These are phyloP conservation scores for Heliconius hewitsoni DNA, from an alignment of 1,140 invertebrate genomes.

Conservation along the genomic window DNA sequence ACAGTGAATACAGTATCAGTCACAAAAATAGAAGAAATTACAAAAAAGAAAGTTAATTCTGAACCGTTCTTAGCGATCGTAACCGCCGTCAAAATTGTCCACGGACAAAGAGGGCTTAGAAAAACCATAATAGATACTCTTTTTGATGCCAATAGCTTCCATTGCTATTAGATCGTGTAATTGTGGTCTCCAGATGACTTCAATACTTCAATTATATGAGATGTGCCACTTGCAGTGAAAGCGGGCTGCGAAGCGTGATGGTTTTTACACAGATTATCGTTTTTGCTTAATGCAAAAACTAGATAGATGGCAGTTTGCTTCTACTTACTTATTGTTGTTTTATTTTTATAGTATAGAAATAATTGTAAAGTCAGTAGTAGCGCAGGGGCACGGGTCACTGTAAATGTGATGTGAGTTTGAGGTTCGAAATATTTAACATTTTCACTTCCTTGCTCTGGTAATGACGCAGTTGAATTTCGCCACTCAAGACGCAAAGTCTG, in stretches of 20 bases:
- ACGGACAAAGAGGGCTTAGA: slow-evolving; percentile 7
- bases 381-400: too few relatives aligned
- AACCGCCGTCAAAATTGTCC: slow-evolving; percentile 17
- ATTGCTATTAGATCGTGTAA: slow-evolving; percentile 37
- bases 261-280: slow-evolving; percentile 44
- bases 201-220: slow-evolving; percentile 51
- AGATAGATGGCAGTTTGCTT: slow-evolving; percentile 19
- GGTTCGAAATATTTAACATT: too few relatives aligned
- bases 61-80: neutral
- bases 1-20: neutral
- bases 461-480: too few relatives aligned
- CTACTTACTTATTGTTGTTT: too few relatives aligned
- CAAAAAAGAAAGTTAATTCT: slow-evolving; percentile 7
- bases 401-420: too few relatives aligned
- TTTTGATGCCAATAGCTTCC: slow-evolving; percentile 21
- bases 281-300: slow-evolving; percentile 50
- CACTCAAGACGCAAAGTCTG: too few relatives aligned
- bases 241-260: slow-evolving; percentile 52
- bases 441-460: too few relatives aligned
- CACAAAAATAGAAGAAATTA: neutral
- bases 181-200: slow-evolving; percentile 57
- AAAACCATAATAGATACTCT: slow-evolving; percentile 22
- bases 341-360: too few relatives aligned
- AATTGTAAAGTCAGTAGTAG: too few relatives aligned
- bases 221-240: slow-evolving; percentile 63